These are phyloP conservation scores for Phenganax subtilis DNA, from an alignment of 92 coral and sea anemone species.

Conservation along the genomic window DNA sequence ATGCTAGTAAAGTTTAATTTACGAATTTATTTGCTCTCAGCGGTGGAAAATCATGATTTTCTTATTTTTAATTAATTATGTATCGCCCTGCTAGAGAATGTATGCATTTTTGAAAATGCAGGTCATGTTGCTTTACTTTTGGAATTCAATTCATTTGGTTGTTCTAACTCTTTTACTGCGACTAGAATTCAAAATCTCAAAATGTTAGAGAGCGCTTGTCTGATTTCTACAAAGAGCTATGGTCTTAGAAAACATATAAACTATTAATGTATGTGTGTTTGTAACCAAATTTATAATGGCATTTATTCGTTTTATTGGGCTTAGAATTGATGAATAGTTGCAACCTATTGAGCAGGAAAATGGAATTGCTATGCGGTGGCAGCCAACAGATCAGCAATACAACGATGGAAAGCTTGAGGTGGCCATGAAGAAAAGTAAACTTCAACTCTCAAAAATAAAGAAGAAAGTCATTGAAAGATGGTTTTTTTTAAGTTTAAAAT, in stretches of 20 bases:
- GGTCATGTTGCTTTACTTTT: background rate
- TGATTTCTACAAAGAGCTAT: no score
- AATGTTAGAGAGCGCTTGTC: no score
- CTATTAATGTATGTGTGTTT: no score
- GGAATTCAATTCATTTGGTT: background rate
- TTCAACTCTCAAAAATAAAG: background rate
- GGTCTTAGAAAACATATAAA: no score
- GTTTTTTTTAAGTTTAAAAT: background rate
- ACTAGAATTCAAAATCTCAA: no score
- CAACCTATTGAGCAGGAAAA: no score
- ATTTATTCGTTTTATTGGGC: no score
- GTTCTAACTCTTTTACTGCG: slow-evolving; percentile 1
- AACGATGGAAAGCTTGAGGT: slow-evolving; percentile 21
- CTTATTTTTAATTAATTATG: background rate
- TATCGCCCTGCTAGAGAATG: background rate
- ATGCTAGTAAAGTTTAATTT: background rate
- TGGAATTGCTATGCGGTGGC: no score
- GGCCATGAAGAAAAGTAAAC: slow-evolving; percentile 21
- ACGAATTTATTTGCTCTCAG: background rate
- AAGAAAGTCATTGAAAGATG: no score
- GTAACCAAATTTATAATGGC: no score
- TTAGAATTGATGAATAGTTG: no score
- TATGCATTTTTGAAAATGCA: background rate
- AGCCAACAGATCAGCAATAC: no score
- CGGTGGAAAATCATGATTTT: background rate